Conservation (phyloP, 2,888 invertebrate genomes). For the Sarcophaga variegata region DNA sequence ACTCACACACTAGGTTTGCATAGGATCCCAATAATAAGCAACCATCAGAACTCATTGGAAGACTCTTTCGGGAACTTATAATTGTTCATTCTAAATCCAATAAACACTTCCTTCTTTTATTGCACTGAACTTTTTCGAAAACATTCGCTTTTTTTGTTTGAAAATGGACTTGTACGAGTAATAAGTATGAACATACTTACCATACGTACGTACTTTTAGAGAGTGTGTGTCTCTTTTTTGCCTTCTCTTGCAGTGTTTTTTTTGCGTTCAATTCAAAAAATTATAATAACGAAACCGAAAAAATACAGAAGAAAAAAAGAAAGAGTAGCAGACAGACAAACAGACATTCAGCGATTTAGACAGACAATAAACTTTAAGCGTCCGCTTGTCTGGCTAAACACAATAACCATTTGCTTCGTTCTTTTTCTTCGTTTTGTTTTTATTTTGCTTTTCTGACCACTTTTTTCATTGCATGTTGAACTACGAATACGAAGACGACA, state of each 20-base stretch:
- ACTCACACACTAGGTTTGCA: no score
- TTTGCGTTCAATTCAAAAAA: constrained; percentile 51
- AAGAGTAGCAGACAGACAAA: constrained; percentile 30
- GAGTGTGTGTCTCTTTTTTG: background rate
- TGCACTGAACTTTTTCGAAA: background rate
- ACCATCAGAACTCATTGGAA: background rate
- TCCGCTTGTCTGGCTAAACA: constrained; percentile 71
- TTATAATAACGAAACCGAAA: constrained; percentile 11
- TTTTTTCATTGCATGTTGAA: background rate
- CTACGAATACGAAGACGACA: background rate
- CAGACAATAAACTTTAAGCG: constrained; percentile 71
- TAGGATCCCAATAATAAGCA: no score
- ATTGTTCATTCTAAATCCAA: background rate
- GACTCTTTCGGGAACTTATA: background rate
- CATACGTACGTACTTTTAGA: constrained; percentile 5
- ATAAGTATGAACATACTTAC: constrained; percentile 34
- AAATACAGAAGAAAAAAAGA: constrained; percentile 3
- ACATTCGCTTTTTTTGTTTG: constrained; percentile 3
- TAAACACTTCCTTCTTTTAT: background rate
- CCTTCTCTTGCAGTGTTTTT: background rate
- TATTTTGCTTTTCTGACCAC: constrained; percentile 5
- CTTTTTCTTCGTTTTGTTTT: constrained; percentile 7
- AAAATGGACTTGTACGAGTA: constrained; percentile 36
- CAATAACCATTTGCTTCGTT: constrained; percentile 47
- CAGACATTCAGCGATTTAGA: constrained; percentile 52